Evolutionary conservation across 2,113 vertebrate species (phyloP).

Genomic region (Trachemys scripta): DNA sequence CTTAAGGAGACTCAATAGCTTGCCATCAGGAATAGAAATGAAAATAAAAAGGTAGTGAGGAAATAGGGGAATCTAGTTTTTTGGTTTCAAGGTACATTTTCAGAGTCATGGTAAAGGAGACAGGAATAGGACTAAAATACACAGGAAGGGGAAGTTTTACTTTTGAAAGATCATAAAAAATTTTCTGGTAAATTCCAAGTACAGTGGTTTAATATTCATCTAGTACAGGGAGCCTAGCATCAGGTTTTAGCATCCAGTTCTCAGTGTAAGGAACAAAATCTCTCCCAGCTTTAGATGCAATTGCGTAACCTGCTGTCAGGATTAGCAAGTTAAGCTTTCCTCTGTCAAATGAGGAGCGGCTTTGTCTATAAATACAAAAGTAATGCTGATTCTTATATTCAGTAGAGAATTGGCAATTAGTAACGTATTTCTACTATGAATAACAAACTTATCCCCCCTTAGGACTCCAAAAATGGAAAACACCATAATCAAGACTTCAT

Average conservation of each 20-base stretch:
- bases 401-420: background rate
- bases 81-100: background rate
- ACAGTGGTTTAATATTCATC: background rate
- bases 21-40: background rate
- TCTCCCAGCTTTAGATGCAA: background rate
- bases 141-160: background rate
- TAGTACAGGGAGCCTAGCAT: background rate
- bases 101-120: background rate
- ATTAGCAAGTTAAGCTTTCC: background rate
- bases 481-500: background rate
- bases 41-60: background rate
- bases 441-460: background rate
- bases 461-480: background rate
- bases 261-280: background rate
- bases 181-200: background rate
- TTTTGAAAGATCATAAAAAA: background rate
- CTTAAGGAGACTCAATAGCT: background rate
- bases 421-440: accelerated
- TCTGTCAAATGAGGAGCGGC: background rate
- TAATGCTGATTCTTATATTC: background rate
- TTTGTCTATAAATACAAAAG: background rate
- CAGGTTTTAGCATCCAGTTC: background rate
- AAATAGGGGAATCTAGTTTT: background rate
- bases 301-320: constrained; percentile 1
- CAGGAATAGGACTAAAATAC: background rate